These are phyloP conservation scores for Percina caprodes DNA, from an alignment of 2,113 vertebrate species.

Conservation along the genomic window DNA sequence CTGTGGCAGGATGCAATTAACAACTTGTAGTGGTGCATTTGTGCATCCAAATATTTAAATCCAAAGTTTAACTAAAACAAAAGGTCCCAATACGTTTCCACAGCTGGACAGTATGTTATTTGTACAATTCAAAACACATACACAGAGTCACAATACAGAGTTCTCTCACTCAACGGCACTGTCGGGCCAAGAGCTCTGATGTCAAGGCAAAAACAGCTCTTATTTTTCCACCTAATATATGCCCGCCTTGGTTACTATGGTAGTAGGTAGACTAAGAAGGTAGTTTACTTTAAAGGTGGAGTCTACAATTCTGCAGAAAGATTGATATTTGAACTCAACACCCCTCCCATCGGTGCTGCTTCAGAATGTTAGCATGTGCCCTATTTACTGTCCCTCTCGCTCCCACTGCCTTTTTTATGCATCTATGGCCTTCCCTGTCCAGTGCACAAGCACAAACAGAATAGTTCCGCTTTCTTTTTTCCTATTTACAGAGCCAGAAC, in stretches of 20 bases:
- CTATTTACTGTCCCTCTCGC: no score
- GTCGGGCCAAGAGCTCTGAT: neutral
- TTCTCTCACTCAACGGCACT: neutral
- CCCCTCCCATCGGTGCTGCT: no score
- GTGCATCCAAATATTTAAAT: conserved; percentile 6
- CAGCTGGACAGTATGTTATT: conserved; percentile 23
- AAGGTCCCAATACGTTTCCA: neutral
- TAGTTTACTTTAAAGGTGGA: neutral
- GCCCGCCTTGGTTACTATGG: neutral
- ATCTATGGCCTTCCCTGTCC: no score
- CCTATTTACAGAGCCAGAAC: no score
- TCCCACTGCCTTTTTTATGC: no score
- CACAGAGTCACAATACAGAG: neutral
- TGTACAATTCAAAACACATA: neutral
- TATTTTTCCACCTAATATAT: neutral
- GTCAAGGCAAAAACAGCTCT: neutral
- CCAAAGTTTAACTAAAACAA: conserved; percentile 6
- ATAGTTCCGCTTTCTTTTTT: no score
- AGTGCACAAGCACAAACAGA: no score
- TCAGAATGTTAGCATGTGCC: no score
- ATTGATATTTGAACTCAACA: no score
- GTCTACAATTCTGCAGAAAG: no score
- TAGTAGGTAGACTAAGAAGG: neutral
- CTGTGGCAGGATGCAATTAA: neutral
- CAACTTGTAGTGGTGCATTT: neutral